Evolutionary conservation across 2,113 vertebrate species (phyloP).

Genomic region (Regulus satrapa): DNA sequence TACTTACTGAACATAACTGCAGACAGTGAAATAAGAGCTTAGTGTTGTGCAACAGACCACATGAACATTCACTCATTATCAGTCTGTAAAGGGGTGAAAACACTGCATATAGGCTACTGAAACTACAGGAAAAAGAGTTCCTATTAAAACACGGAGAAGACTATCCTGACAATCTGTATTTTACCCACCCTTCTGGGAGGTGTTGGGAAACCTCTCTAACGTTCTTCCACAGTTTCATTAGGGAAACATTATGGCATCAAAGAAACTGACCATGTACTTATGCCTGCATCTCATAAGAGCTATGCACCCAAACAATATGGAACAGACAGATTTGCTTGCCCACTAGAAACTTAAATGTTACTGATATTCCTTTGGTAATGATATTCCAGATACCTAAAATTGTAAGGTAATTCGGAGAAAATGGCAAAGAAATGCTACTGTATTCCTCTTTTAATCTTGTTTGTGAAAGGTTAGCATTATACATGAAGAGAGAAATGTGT

Average conservation of each 20-base stretch:
- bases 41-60: constrained; percentile 48
- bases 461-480: not conserved
- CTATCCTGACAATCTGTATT: not conserved
- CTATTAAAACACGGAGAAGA: not conserved
- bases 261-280: not conserved
- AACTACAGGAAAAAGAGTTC: not conserved
- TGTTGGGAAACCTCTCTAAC: not conserved
- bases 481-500: not conserved
- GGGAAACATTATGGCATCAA: not conserved
- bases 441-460: not conserved
- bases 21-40: constrained; percentile 57
- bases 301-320: not conserved
- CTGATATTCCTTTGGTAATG: not conserved
- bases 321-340: not conserved
- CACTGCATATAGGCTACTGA: not conserved
- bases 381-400: not conserved
- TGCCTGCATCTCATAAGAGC: not conserved
- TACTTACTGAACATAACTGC: constrained; percentile 68
- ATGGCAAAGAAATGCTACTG: not conserved
- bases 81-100: constrained; percentile 26
- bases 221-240: not conserved
- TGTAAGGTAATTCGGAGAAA: not conserved
- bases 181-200: not conserved
- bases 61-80: constrained; percentile 58
- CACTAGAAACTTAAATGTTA: not conserved